phyloP scores from a whole-genome alignment of 1,140 invertebrate genomes.

The Neodiprion virginianus region DNA sequence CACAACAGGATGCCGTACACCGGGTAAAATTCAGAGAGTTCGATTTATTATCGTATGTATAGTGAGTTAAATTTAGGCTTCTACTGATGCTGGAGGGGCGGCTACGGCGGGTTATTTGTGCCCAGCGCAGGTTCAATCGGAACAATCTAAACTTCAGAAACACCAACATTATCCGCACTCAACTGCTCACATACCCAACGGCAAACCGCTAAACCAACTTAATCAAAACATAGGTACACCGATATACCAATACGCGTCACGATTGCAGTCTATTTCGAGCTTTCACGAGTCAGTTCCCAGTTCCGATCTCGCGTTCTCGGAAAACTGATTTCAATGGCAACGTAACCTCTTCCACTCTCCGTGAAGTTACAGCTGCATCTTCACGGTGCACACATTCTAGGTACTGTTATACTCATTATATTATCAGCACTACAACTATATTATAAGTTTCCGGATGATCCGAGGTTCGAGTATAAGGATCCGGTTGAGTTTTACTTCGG shows the following conservation, averaged over 20 bases:
- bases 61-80: neutral
- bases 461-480: no score
- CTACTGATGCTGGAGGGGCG: neutral
- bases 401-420: no score
- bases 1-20: neutral
- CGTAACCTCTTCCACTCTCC: no score
- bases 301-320: neutral
- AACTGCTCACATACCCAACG: neutral
- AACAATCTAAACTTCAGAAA: neutral
- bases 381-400: neutral
- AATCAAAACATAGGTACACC: constrained; percentile 1
- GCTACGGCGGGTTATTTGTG: neutral
- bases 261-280: neutral
- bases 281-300: neutral
- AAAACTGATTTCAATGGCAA: neutral
- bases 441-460: no score
- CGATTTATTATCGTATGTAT: neutral
- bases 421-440: no score
- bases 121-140: neutral
- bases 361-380: neutral
- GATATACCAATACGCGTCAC: neutral
- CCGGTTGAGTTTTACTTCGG: no score
- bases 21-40: neutral
- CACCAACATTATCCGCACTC: constrained; percentile 2
- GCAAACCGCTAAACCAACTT: constrained; percentile 7